Evolutionary conservation across 1,140 invertebrate species (phyloP).

Genomic region (Scaptodrosophila lebanonensis): DNA sequence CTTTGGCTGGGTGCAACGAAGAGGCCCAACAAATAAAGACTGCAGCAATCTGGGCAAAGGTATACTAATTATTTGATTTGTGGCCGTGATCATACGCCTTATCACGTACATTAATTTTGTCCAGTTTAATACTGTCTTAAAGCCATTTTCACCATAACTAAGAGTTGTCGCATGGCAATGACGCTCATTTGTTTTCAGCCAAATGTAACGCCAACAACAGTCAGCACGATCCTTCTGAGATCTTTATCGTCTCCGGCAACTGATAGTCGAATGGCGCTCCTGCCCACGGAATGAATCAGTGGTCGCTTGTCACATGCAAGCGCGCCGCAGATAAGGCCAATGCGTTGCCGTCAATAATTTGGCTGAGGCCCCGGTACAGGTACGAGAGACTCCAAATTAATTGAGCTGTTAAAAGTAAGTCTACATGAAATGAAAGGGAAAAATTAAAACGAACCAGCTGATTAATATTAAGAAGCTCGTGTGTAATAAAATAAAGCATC

Average conservation of each 20-base stretch:
- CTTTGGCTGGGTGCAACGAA: no score
- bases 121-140: constrained; percentile 69
- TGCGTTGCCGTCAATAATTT: constrained; percentile 67
- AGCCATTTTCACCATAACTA: constrained; percentile 74
- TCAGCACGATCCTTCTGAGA: constrained; percentile 73
- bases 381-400: constrained; percentile 63
- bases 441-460: constrained; percentile 64
- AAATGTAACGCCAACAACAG: constrained; percentile 32
- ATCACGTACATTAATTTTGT: constrained; percentile 71
- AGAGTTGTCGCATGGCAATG: constrained; percentile 69
- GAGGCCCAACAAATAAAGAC: constrained; percentile 16
- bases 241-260: constrained; percentile 57
- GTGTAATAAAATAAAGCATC: no score
- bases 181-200: constrained; percentile 51
- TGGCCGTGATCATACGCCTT: constrained; percentile 53
- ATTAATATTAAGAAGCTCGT: constrained; percentile 69
- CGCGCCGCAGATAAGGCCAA: constrained; percentile 62
- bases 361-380: constrained; percentile 19
- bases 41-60: constrained; percentile 36
- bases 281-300: constrained; percentile 51
- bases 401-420: constrained; percentile 74
- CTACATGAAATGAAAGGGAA: constrained; percentile 67
- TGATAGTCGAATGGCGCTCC: constrained; percentile 33
- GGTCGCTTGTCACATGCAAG: constrained; percentile 58
- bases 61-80: constrained; percentile 75